phyloP scores from a whole-genome alignment of 1,140 invertebrate species.

The Pseudachorutes palmiensis region DNA sequence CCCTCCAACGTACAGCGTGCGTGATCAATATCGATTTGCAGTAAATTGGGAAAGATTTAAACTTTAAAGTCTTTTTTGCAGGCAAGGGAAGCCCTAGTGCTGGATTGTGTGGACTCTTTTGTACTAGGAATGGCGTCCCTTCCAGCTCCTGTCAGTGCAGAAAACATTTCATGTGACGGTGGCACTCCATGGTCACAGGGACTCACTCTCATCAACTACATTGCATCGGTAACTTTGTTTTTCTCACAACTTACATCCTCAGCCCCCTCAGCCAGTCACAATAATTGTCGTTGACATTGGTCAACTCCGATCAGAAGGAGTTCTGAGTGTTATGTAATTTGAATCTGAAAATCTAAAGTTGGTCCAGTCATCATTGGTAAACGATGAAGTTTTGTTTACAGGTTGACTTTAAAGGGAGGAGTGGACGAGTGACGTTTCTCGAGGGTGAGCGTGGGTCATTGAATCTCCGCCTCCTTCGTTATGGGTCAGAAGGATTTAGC shows the following conservation, averaged over 20 bases:
- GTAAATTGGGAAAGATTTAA: not conserved
- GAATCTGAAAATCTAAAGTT: no score
- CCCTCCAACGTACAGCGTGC: conserved; percentile 17
- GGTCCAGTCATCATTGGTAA: no score
- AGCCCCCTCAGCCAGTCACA: no score
- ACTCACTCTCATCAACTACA: conserved; percentile 70
- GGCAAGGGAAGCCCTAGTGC: conserved; percentile 69
- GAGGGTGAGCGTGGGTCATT: conserved; percentile 53
- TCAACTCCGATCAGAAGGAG: no score
- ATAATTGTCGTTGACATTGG: no score
- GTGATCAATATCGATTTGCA: no score
- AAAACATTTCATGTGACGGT: conserved; percentile 58
- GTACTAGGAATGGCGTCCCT: conserved; percentile 59
- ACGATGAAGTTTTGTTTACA: no score
- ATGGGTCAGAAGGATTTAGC: conserved; percentile 20
- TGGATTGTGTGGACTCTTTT: conserved; percentile 68
- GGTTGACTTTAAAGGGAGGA: conserved; percentile 65
- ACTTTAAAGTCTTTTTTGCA: conserved; percentile 40
- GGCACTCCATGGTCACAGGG: conserved; percentile 68
- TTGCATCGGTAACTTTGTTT: conserved; percentile 58
- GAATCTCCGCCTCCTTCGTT: conserved; percentile 27
- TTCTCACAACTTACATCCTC: no score
- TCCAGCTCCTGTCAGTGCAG: conserved; percentile 42
- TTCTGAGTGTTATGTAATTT: no score
- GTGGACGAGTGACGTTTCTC: conserved; percentile 68